A percentile compares a stretch with the other conserved stretches of the same genome.
phyloP scores from a whole-genome alignment of 1,140 invertebrate genomes.

The Delia radicum region DNA sequence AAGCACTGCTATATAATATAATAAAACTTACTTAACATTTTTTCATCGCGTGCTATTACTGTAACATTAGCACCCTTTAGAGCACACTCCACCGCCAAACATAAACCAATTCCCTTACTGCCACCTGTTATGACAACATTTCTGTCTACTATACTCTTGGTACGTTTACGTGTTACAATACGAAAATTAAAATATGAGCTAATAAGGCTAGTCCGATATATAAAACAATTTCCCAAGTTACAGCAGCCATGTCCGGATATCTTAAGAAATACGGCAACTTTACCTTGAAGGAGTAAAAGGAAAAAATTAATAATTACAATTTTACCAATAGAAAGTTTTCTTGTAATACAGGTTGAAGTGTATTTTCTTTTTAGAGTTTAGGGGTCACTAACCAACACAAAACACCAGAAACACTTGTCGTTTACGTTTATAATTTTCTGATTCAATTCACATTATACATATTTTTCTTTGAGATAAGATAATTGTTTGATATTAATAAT shows the following conservation, averaged over 20 bases:
- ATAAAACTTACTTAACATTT: slow-evolving; percentile 61
- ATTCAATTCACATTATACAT: no score
- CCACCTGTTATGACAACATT: slow-evolving; percentile 86
- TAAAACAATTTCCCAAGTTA: slow-evolving; percentile 36
- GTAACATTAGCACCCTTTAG: slow-evolving; percentile 83
- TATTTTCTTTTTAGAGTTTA: not conserved
- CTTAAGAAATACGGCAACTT: not conserved
- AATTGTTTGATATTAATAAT: no score
- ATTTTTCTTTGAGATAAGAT: no score
- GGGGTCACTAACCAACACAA: not conserved
- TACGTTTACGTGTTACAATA: slow-evolving; percentile 46
- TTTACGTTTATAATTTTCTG: no score
- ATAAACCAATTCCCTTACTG: slow-evolving; percentile 93
- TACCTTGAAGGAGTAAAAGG: not conserved
- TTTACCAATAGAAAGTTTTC: not conserved
- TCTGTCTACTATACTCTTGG: slow-evolving; percentile 52
- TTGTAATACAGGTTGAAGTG: not conserved
- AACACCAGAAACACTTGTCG: not conserved
- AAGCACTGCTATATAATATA: no score
- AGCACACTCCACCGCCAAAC: slow-evolving; percentile 74
- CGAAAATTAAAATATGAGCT: slow-evolving; percentile 34
- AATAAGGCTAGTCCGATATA: slow-evolving; percentile 33
- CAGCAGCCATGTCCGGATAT: slow-evolving; percentile 30
- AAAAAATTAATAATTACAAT: not conserved
- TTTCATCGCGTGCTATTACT: slow-evolving; percentile 78